Evolutionary conservation across 2,888 invertebrate genomes (phyloP), one percentile per base, ranked within the genome.

Genomic region (Serripes groenlandicus): DNA sequence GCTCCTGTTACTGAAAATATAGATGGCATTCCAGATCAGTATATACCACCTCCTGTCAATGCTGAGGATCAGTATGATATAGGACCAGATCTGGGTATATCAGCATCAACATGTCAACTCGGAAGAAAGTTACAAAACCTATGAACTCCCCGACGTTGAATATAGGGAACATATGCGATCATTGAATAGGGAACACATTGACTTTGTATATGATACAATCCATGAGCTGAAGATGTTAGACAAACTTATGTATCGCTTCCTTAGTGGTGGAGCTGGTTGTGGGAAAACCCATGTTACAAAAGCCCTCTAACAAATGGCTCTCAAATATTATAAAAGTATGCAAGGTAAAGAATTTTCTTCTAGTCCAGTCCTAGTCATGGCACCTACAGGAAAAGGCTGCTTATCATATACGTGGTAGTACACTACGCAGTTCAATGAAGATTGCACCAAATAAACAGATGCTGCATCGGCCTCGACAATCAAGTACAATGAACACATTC

Each of bases 111-210:
- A 35, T 66, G 30, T 5, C 30, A 60, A 30, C 15, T n/a, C n/a
- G 23, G 52, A 52, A 52, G 18, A 21, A 23, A 52, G 18, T 52
- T 21, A 21, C 23, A 52, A 52, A 52, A 52, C 52, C 18, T 52
- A 79, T 34, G 68, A 35, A 52, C 42, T 70, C 34, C 35, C 81
- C n/a, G 76, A 88, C n/a, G 87, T 93, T 37, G 90, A 85, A 74
- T 91, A 85, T 68, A 79, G 93, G 60, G 90, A 92, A 58, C 77
- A 88, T 11, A 42, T 78, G 81, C 56, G 81, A 70, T 28, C 21
- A n/a, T 72, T 89, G 3, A 89, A 83, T 34, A 42, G 34, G 28
- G 66, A 83, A 77, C 88, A 89, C 56, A 68, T 69, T 26, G 42
- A 71, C 23, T 86, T 87, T 83, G 75, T 89, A 3, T 83, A 81